Evolutionary conservation across 2,113 vertebrate species (phyloP).

Genomic region (Nycticorax nycticorax): DNA sequence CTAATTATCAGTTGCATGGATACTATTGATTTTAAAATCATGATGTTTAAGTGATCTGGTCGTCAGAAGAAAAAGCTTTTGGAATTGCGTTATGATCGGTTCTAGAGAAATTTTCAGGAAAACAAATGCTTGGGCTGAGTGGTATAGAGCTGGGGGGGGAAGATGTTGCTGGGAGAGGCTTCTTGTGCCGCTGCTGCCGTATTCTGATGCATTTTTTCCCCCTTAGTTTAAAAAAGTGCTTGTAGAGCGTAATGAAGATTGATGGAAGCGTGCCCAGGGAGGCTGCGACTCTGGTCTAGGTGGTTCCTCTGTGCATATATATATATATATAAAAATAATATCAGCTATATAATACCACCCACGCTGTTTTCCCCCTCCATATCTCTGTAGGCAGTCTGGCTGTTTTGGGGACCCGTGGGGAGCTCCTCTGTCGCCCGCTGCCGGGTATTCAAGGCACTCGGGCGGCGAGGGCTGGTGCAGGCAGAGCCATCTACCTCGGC

Average conservation of each 20-base stretch:
- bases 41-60: neutral
- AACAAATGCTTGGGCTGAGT: neutral
- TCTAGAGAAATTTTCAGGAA: neutral
- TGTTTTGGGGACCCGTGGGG: neutral
- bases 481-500: neutral
- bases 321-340: too few relatives aligned
- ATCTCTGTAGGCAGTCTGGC: too few relatives aligned
- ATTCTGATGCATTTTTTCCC: neutral
- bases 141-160: neutral
- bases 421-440: neutral
- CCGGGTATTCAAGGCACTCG: neutral
- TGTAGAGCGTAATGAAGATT: too few relatives aligned
- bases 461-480: neutral
- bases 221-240: neutral
- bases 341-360: neutral
- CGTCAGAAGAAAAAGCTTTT: conserved; percentile 5
- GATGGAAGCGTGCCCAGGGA: neutral
- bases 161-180: neutral
- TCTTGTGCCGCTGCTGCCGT: neutral
- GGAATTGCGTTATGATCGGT: neutral
- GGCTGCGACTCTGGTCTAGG: neutral
- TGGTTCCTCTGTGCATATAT: too few relatives aligned
- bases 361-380: neutral
- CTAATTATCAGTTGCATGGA: conserved; percentile 46
- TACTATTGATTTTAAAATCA: conserved; percentile 38